phyloP scores from a whole-genome alignment of 2,113 vertebrate species.

The Serinus canaria region DNA sequence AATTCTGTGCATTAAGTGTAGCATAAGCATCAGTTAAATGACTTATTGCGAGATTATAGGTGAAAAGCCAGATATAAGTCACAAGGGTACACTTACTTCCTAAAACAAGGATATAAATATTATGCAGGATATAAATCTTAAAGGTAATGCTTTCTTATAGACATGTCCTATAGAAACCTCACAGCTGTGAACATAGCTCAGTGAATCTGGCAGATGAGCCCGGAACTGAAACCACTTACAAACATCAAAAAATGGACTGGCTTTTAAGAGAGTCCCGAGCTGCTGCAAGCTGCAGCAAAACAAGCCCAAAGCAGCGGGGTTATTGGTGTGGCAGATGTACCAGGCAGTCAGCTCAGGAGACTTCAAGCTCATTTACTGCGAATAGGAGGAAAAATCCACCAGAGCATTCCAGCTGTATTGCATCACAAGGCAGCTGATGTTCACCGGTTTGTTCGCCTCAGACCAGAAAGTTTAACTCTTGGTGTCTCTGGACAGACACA shows the following conservation, averaged over 20 bases:
- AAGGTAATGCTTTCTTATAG: neutral
- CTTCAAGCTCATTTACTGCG: neutral
- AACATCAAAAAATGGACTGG: neutral
- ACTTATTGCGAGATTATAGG: neutral
- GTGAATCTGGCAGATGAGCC: neutral
- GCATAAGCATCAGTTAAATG: neutral
- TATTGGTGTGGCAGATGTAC: neutral
- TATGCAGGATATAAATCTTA: neutral
- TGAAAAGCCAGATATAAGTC: neutral
- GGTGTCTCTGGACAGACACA: neutral
- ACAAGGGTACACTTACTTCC: neutral
- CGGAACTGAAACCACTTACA: neutral
- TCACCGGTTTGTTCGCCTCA: neutral
- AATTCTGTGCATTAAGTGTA: neutral
- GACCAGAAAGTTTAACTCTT: neutral
- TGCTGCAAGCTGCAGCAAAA: slow-evolving; percentile 1
- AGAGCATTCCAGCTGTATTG: slow-evolving; percentile 41
- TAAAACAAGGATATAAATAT: neutral
- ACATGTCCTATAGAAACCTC: neutral
- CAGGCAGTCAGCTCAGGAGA: neutral
- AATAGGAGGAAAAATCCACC: neutral
- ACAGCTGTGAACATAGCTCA: neutral
- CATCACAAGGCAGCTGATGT: slow-evolving; percentile 50
- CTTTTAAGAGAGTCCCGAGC: neutral
- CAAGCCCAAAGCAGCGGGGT: neutral